A percentile compares a stretch with the other conserved stretches of the same genome.
These are phyloP conservation scores for Sogatella furcifera DNA, from an alignment of 1,140 invertebrate species.

Conservation along the genomic window DNA sequence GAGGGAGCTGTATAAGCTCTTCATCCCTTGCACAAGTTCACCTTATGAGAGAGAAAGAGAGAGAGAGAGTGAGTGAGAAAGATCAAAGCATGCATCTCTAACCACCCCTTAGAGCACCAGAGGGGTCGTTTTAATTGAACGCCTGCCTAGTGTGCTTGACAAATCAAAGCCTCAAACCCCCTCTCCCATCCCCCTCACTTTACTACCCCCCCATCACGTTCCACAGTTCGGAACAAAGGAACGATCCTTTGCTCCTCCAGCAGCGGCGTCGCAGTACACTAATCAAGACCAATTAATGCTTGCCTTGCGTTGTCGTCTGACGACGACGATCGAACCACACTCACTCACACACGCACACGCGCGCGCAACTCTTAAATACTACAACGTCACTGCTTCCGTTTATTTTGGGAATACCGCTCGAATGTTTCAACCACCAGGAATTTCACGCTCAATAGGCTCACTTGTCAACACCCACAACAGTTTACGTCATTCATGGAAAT, in stretches of 20 bases:
- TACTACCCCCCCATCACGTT: background rate
- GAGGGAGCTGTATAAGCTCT: background rate
- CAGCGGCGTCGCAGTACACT: background rate
- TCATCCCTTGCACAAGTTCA: background rate
- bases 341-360: constrained; percentile 2
- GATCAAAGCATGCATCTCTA: background rate
- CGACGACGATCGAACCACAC: background rate
- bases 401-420: no score
- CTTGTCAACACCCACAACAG: no score
- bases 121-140: constrained; percentile 3
- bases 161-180: background rate
- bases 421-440: no score
- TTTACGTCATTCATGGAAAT: no score
- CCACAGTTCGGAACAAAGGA: background rate
- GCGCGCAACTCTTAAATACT: background rate
- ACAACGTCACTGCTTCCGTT: no score
- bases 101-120: background rate
- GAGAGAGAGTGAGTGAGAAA: no score
- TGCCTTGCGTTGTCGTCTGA: background rate
- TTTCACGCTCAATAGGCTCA: no score
- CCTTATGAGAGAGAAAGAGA: no score
- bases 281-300: background rate
- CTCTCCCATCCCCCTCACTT: background rate
- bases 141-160: constrained; percentile 1
- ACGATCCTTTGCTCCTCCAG: background rate